Conservation (phyloP, 2,113 vertebrate genomes). For the cat (Felis catus) region F.catus_Fca126_mat1.0 CM031415.1:199802501-199803000, state of each 20-base stretch:
- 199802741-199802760: background rate
- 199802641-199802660: background rate
- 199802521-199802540: background rate
- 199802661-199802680: background rate
- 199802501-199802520: background rate
- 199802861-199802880: fast-evolving
- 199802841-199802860: background rate
- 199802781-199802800: background rate
- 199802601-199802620: background rate
- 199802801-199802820: background rate
- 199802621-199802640: background rate
- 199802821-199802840: fast-evolving
- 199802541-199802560: background rate
- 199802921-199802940: background rate
- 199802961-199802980: too few relatives aligned
- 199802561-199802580: background rate
- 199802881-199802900: background rate
- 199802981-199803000: background rate
- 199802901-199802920: background rate
- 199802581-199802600: background rate
- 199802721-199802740: background rate
- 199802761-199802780: background rate
- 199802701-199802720: background rate
- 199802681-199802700: fast-evolving
- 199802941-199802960: background rate